Percentiles rank a stretch among this genome's conserved stretches.
Evolutionary conservation across 2,888 invertebrate genomes (phyloP).

Genomic region (Tipula vernalis): DNA sequence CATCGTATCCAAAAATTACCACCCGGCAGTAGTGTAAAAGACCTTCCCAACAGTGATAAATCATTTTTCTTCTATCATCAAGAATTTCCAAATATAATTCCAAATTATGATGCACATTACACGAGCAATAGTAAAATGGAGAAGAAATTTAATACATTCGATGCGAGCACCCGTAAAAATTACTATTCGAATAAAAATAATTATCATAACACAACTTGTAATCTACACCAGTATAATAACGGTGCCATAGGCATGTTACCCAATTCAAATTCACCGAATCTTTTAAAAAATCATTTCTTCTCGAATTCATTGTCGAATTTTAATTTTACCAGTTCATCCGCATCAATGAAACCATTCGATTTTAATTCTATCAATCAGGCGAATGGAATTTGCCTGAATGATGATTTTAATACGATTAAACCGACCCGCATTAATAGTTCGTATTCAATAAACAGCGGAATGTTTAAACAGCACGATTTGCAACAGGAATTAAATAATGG

Average conservation of each 20-base stretch:
- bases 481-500: slow-evolving; percentile 22
- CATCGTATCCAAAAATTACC: background rate
- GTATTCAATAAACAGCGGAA: slow-evolving; percentile 20
- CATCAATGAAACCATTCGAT: slow-evolving; percentile 13
- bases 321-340: slow-evolving; percentile 22
- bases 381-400: slow-evolving; percentile 12
- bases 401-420: slow-evolving; percentile 21
- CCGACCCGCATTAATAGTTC: background rate
- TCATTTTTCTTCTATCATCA: slow-evolving; percentile 20
- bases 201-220: background rate
- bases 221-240: slow-evolving; percentile 20
- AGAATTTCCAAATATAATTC: slow-evolving; percentile 18
- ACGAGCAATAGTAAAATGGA: background rate
- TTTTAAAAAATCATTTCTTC: slow-evolving; percentile 27
- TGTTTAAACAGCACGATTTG: slow-evolving; percentile 20
- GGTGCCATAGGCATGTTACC: background rate
- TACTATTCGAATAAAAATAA: slow-evolving; percentile 20
- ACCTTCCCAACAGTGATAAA: slow-evolving; percentile 12
- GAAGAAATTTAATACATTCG: slow-evolving; percentile 34
- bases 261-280: background rate
- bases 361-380: background rate
- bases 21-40: slow-evolving; percentile 12
- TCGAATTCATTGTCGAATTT: slow-evolving; percentile 35
- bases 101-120: slow-evolving; percentile 17
- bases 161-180: slow-evolving; percentile 20